Evolutionary conservation across 2,888 invertebrate species (phyloP).

Genomic region (Xylota sylvarum): DNA sequence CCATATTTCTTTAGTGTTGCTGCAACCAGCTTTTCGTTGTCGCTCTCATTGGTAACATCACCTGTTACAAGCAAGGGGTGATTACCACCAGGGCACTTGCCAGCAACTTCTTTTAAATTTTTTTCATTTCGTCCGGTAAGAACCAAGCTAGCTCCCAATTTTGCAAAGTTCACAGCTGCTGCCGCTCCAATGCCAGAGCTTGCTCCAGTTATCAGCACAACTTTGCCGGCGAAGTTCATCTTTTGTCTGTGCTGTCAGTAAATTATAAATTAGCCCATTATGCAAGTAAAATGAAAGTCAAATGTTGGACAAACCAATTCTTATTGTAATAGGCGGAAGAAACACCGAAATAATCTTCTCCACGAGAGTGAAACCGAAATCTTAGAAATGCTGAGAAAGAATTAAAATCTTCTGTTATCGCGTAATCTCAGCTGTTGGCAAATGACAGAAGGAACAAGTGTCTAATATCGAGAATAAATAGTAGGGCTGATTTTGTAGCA

Average conservation of each 20-base stretch:
- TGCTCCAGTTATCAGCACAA: conserved; percentile 89
- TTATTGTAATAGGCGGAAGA: neutral
- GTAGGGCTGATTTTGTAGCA: conserved; percentile 39
- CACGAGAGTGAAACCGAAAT: neutral
- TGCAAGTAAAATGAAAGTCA: neutral
- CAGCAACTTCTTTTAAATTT: conserved; percentile 88
- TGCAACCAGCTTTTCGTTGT: conserved; percentile 90
- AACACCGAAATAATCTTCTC: conserved; percentile 11
- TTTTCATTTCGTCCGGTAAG: conserved; percentile 88
- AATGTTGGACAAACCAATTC: conserved; percentile 13
- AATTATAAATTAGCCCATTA: neutral
- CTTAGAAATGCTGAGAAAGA: too few relatives aligned
- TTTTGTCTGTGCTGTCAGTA: neutral
- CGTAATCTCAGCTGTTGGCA: conserved; percentile 9
- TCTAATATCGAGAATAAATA: neutral
- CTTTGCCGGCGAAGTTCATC: conserved; percentile 88
- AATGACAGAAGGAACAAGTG: conserved; percentile 31
- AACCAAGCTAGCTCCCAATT: conserved; percentile 87
- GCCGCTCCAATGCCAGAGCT: conserved; percentile 92
- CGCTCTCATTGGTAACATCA: conserved; percentile 90
- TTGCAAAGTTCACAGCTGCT: conserved; percentile 89
- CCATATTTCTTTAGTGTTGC: conserved; percentile 91
- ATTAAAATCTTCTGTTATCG: conserved; percentile 40
- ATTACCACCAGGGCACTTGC: conserved; percentile 82
- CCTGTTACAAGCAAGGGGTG: conserved; percentile 88